Evolutionary conservation across 2,113 vertebrate species (phyloP), one percentile per base, ranked within the genome.

Genomic region (Tonatia bakeri): DNA sequence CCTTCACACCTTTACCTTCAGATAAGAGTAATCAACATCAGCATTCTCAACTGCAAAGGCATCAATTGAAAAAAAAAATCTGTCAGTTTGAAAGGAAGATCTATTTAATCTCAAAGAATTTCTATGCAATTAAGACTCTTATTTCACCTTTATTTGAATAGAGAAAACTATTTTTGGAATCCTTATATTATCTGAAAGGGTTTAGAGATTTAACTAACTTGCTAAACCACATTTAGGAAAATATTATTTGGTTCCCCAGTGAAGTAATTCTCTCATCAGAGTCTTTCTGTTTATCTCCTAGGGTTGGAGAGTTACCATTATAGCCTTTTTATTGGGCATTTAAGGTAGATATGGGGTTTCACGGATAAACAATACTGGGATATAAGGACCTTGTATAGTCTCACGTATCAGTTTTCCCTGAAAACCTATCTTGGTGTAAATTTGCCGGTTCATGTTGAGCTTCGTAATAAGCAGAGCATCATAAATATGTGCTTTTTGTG

Each of bases 401-500:
- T 77, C 77, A 85, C 54, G 3, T 88, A 81, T 92, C 65, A 15
- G 20, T 72, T 97, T 87, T 79, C 88, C 45, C 12, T 31, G 50
- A 70, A 96, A 96, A 59, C 47, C 69, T 56, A 81, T 47, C 80
- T 59, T 83, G 56, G 95, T 52, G 84, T 45, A 56, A 40, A 84
- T 64, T 84, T 59, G 2, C 17, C 19, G 3, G 70, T 94, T 36
- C 82, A 31, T 19, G 0, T 94, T 12, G 22, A 90, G 43, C 61
- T 79, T 91, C 20, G 17, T 24, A 73, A 54, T 85, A 85, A 31
- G 22, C 22, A 82, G 19, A 13, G 9, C 67, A 43, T 77, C 31
- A 19, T 28, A 76, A 47, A 38, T 38, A 67, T 11, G 31, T 16
- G 6, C 28, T 86, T 85, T 87, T 24, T 92, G 59, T 54, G 26